These are phyloP conservation scores for Coelopa pilipes DNA, from an alignment of 2,888 invertebrate species.

Conservation along the genomic window DNA sequence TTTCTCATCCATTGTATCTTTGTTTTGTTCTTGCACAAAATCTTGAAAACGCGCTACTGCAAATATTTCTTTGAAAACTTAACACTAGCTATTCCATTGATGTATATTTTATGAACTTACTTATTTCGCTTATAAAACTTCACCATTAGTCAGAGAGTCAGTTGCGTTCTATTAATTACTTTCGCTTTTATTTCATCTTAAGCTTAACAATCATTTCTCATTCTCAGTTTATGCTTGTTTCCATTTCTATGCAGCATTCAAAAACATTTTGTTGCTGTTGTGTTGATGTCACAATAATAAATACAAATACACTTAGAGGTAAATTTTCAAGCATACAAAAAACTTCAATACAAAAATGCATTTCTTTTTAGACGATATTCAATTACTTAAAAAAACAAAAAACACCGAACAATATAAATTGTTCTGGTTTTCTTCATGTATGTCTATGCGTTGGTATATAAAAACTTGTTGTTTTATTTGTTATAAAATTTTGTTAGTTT, in stretches of 20 bases:
- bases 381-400: too few species aligned
- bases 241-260: slow-evolving; percentile 35
- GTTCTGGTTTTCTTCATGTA: slow-evolving; percentile 31
- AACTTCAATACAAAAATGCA: slow-evolving; percentile 9
- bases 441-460: slow-evolving; percentile 23
- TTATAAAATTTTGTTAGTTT: slow-evolving; percentile 5
- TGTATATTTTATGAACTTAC: not conserved
- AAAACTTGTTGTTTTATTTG: slow-evolving; percentile 17
- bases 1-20: too few species aligned
- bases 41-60: too few species aligned
- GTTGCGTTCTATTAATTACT: slow-evolving; percentile 23
- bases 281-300: not conserved
- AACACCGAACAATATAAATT: slow-evolving; percentile 37
- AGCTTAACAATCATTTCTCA: slow-evolving; percentile 23
- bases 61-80: not conserved
- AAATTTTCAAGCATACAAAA: not conserved
- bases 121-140: slow-evolving; percentile 36
- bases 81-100: not conserved
- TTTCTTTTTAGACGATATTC: too few species aligned
- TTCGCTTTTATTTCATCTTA: slow-evolving; percentile 37
- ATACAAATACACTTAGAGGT: slow-evolving; percentile 1
- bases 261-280: slow-evolving; percentile 6
- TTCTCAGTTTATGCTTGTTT: slow-evolving; percentile 22
- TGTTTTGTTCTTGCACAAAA: too few species aligned
- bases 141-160: slow-evolving; percentile 34